These are phyloP conservation scores for Parnassius glacialis DNA, from an alignment of 2,888 invertebrate species.

Conservation along the genomic window DNA sequence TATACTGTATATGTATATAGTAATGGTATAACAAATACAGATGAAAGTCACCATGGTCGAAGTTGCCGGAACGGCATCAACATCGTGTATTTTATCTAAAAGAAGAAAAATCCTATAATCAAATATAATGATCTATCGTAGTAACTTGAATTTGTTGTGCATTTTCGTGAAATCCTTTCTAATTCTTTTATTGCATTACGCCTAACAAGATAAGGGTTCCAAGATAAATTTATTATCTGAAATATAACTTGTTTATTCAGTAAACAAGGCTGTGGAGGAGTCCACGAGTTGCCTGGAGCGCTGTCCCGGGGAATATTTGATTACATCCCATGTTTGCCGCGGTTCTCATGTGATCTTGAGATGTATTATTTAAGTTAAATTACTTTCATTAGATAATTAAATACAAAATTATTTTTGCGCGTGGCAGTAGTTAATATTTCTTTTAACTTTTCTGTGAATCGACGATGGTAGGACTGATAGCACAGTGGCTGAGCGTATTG, in stretches of 20 bases:
- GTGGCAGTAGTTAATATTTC: too few relatives aligned
- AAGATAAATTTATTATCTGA: conserved; percentile 23
- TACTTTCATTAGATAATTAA: conserved; percentile 4
- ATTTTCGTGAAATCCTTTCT: conserved; percentile 1
- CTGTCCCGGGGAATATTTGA: conserved; percentile 37
- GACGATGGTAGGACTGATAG: too few relatives aligned
- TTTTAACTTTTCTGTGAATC: too few relatives aligned
- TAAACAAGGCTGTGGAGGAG: conserved; percentile 23
- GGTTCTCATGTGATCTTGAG: conserved; percentile 32
- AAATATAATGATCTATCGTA: too few relatives aligned
- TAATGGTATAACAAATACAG: too few relatives aligned
- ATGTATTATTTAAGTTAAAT: conserved; percentile 36
- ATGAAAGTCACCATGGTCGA: too few relatives aligned
- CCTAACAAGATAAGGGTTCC: conserved; percentile 21
- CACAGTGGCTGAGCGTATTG: too few relatives aligned
- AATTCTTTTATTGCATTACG: conserved; percentile 19
- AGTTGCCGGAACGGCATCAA: too few relatives aligned
- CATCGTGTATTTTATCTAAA: too few relatives aligned
- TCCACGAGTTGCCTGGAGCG: conserved; percentile 24
- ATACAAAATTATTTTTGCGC: too few relatives aligned
- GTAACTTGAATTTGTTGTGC: background rate
- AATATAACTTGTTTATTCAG: conserved; percentile 26
- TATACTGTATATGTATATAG: too few relatives aligned
- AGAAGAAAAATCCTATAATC: too few relatives aligned
- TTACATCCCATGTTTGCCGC: conserved; percentile 30